These are phyloP conservation scores for Eupeodes corollae DNA, from an alignment of 1,140 invertebrate genomes.

Conservation along the genomic window DNA sequence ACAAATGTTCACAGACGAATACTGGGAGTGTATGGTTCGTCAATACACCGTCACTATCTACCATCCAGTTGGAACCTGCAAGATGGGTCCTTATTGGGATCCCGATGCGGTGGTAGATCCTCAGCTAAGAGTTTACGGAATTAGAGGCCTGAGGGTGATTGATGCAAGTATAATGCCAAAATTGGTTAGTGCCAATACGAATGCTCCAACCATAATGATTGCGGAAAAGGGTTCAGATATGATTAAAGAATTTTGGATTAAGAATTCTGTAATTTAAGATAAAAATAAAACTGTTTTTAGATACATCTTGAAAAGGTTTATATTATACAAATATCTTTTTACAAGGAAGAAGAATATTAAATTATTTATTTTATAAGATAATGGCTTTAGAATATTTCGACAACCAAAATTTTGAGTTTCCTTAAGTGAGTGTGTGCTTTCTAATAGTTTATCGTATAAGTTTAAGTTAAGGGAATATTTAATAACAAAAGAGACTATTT, in stretches of 20 bases:
- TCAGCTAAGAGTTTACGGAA: constrained; percentile 65
- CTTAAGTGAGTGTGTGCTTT: no score
- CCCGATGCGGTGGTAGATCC: constrained; percentile 77
- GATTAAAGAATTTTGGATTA: constrained; percentile 70
- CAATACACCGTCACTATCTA: constrained; percentile 71
- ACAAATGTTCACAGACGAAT: constrained; percentile 54
- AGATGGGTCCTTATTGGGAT: constrained; percentile 84
- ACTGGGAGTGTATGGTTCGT: constrained; percentile 75
- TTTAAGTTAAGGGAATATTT: no score
- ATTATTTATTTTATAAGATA: constrained; percentile 2
- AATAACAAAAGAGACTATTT: no score
- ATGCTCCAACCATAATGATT: constrained; percentile 75
- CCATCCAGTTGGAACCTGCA: constrained; percentile 81
- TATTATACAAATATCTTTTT: no score
- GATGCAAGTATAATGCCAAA: constrained; percentile 77
- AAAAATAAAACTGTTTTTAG: no score
- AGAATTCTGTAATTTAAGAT: constrained; percentile 29
- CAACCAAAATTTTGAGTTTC: no score
- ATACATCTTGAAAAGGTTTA: no score
- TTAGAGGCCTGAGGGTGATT: constrained; percentile 67
- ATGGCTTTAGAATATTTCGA: no score
- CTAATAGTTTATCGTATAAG: no score
- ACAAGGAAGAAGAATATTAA: not conserved
- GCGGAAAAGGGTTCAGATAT: constrained; percentile 72
- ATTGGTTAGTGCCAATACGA: constrained; percentile 71